A percentile compares a stretch with the other conserved stretches of the same genome.
Evolutionary conservation across 2,888 invertebrate genomes (phyloP).

Genomic region (Leptopilina syphax): DNA sequence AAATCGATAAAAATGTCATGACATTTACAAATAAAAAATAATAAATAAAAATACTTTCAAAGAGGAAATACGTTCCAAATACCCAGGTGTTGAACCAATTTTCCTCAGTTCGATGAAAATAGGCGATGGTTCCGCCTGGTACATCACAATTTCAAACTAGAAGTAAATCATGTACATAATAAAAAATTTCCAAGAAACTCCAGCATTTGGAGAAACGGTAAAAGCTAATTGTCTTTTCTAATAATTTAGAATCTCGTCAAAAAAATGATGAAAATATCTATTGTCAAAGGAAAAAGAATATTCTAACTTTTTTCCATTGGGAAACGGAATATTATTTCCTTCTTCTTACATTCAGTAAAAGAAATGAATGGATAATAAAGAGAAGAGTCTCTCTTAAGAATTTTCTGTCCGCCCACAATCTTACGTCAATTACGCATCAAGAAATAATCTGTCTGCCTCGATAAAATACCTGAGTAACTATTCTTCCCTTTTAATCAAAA

Average conservation of each 20-base stretch:
- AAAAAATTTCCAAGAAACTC: conserved; percentile 5
- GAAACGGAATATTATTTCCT: not conserved
- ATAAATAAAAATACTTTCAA: not conserved
- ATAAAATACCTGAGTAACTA: not conserved
- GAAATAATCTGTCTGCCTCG: not conserved
- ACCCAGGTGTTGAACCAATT: conserved; percentile 54
- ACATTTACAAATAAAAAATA: too few species aligned
- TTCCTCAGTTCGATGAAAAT: conserved; percentile 46
- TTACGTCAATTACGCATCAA: conserved; percentile 21
- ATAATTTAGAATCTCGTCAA: not conserved
- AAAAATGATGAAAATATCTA: not conserved
- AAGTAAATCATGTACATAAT: conserved; percentile 22
- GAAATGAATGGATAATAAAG: not conserved
- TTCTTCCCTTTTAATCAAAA: not conserved
- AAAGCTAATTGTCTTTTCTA: not conserved
- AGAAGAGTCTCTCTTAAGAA: not conserved
- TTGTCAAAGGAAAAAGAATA: too few species aligned
- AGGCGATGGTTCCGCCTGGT: conserved; percentile 39
- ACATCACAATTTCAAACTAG: not conserved
- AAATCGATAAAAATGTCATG: too few species aligned
- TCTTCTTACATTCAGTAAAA: not conserved
- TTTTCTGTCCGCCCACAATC: conserved; percentile 24
- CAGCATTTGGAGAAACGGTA: too few species aligned
- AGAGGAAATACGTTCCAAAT: conserved; percentile 50
- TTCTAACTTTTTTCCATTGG: not conserved